A percentile compares a stretch with the other conserved stretches of the same genome.
phyloP scores from a whole-genome alignment of 2,888 invertebrate genomes.

The Seladonia tumulorum region DNA sequence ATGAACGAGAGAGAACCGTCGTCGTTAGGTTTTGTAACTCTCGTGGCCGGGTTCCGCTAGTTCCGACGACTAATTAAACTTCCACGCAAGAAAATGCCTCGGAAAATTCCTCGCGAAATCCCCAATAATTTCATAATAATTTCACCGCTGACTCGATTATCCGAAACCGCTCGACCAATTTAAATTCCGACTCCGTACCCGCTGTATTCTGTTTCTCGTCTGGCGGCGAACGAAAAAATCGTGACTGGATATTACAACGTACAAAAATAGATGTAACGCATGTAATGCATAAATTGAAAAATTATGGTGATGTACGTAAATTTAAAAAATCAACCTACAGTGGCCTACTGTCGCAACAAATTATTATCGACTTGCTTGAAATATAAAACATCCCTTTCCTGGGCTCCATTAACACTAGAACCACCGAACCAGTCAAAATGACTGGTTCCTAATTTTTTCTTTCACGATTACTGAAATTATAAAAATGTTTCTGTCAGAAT shows the following conservation, averaged over 20 bases:
- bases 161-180: not conserved
- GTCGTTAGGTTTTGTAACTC: conserved; percentile 2
- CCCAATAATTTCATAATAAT: conserved; percentile 4
- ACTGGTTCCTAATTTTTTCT: too few relatives aligned
- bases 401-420: too few relatives aligned
- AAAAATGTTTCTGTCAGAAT: too few relatives aligned
- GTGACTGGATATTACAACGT: not conserved
- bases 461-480: too few relatives aligned
- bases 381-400: too few relatives aligned
- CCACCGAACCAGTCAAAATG: too few relatives aligned
- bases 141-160: not conserved
- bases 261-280: not conserved
- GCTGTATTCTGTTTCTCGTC: not conserved
- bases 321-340: not conserved
- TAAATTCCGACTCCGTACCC: not conserved
- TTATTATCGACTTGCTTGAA: too few relatives aligned
- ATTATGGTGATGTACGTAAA: not conserved
- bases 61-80: conserved; percentile 13
- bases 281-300: not conserved
- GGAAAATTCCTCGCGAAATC: not conserved
- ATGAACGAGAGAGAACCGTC: not conserved
- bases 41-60: not conserved
- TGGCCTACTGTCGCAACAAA: too few relatives aligned
- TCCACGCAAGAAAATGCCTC: not conserved
- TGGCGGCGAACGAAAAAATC: not conserved